Evolutionary conservation across 2,888 invertebrate genomes (phyloP).

Genomic region (Hydropsyche betteni): DNA sequence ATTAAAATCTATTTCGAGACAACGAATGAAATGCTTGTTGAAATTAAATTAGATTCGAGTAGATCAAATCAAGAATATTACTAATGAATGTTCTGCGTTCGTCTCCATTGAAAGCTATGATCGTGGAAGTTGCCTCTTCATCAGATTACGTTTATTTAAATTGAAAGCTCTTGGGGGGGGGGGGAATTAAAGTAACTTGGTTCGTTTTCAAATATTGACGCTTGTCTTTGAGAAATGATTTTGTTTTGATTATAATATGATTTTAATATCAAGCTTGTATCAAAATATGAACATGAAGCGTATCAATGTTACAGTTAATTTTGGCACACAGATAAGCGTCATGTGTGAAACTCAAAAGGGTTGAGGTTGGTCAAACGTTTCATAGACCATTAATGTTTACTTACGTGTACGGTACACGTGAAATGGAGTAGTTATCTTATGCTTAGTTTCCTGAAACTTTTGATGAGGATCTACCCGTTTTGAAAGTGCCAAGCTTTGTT

Average conservation of each 20-base stretch:
- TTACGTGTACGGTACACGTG: background rate
- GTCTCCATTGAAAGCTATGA: conserved; percentile 6
- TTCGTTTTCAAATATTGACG: too few species aligned
- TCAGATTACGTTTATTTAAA: conserved; percentile 21
- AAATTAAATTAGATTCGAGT: conserved; percentile 12
- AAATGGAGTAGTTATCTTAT: conserved; percentile 18
- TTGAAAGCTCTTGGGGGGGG: background rate
- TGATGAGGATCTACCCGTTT: conserved; percentile 16
- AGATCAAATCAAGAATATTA: conserved; percentile 21
- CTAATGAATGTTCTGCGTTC: conserved; percentile 10
- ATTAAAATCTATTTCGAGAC: background rate
- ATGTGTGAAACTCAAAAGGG: too few species aligned
- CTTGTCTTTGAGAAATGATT: too few species aligned
- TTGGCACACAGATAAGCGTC: too few species aligned
- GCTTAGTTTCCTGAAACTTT: conserved; percentile 16
- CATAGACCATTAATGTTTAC: conserved; percentile 4
- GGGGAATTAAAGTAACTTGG: background rate
- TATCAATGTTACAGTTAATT: background rate
- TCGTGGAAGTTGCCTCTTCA: conserved; percentile 3
- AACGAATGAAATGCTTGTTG: background rate
- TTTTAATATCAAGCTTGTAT: background rate
- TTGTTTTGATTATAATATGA: background rate
- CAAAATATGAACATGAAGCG: background rate
- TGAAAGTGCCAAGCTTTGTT: conserved; percentile 15
- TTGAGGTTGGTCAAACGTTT: conserved; percentile 6